Conservation (phyloP, 2,797 vertebrate genomes). For the Mus spretus region DNA sequence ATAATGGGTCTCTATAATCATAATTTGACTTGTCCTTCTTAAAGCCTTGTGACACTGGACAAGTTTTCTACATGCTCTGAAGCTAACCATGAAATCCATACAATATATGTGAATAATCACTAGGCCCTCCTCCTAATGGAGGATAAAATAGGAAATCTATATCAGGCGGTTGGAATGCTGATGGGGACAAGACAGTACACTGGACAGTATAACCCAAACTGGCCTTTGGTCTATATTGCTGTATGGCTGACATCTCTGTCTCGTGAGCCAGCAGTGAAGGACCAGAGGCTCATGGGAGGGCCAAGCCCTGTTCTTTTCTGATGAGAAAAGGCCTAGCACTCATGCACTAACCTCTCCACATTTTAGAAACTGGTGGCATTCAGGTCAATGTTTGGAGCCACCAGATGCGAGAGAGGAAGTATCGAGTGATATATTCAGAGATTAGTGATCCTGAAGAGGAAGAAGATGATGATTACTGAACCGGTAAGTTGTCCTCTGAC, state of each 20-base stretch:
- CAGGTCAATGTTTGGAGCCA: too few species aligned
- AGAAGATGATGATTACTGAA: too few species aligned
- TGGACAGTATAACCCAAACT: not conserved
- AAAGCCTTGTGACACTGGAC: not conserved
- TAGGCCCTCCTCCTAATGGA: not conserved
- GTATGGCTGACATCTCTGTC: not conserved
- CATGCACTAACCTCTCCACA: too few species aligned
- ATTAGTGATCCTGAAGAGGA: too few species aligned
- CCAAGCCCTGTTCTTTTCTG: not conserved
- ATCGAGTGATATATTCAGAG: too few species aligned
- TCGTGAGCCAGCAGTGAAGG: slow-evolving; percentile 16
- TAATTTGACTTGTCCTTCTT: not conserved
- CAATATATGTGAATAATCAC: not conserved
- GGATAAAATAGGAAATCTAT: slow-evolving; percentile 30
- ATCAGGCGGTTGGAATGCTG: not conserved
- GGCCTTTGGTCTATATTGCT: not conserved
- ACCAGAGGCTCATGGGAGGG: not conserved
- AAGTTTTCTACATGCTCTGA: slow-evolving; percentile 49
- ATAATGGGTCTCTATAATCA: slow-evolving; percentile 45
- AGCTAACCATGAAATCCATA: not conserved
- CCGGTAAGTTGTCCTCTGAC: too few species aligned
- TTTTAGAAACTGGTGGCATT: too few species aligned
- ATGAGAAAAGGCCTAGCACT: not conserved
- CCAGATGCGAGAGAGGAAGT: too few species aligned
- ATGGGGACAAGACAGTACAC: not conserved